A percentile compares a stretch with the other conserved stretches of the same genome.
phyloP scores from a whole-genome alignment of 2,113 vertebrate genomes.

The Opisthocomus hoazin region DNA sequence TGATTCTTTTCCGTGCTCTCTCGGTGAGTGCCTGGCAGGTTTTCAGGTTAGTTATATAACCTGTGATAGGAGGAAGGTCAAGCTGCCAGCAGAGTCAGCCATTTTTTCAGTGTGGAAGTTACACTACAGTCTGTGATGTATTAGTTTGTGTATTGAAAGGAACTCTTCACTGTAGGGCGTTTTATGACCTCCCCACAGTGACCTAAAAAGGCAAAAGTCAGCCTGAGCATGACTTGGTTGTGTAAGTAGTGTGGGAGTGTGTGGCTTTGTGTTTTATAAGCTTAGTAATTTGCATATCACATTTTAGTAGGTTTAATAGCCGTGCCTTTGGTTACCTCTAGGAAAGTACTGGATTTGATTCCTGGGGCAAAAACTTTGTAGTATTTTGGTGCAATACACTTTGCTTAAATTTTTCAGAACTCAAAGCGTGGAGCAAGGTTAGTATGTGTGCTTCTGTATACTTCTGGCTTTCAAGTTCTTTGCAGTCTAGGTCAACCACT shows the following conservation, averaged over 20 bases:
- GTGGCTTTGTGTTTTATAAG: neutral
- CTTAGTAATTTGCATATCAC: neutral
- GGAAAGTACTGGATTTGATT: neutral
- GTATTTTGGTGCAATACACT: neutral
- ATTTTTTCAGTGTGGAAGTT: neutral
- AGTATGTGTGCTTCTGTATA: neutral
- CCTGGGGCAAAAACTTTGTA: accelerated
- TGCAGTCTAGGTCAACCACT: constrained; percentile 37
- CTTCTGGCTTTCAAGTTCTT: neutral
- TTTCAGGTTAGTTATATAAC: constrained; percentile 55
- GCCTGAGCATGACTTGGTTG: neutral
- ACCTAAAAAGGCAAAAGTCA: neutral
- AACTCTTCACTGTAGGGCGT: neutral
- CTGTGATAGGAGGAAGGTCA: constrained; percentile 5
- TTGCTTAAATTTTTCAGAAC: neutral
- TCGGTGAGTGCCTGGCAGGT: neutral
- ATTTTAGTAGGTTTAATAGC: neutral
- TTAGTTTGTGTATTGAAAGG: neutral
- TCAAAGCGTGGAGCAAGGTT: neutral
- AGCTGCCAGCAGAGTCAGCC: neutral
- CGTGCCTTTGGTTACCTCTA: neutral
- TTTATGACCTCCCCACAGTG: neutral
- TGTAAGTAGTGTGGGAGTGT: neutral
- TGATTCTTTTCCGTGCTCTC: neutral
- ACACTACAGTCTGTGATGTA: neutral